A percentile compares a stretch with the other conserved stretches of the same genome.
Evolutionary conservation across 2,113 vertebrate genomes (phyloP).

Genomic region (Perca schrenkii): DNA sequence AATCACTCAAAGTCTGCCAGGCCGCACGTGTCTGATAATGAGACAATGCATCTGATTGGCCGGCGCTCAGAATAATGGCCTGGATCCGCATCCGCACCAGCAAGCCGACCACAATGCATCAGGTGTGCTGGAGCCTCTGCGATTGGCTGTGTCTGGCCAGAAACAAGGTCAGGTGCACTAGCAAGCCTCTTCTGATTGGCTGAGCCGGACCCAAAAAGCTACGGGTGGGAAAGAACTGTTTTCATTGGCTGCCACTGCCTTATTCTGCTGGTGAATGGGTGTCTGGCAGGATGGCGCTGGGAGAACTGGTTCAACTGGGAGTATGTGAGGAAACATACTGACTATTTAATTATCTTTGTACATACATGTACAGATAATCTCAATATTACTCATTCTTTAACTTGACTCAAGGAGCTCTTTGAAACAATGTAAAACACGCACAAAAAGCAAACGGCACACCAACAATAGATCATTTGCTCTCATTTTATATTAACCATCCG

Average conservation of each 20-base stretch:
- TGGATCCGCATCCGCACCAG: slow-evolving; percentile 51
- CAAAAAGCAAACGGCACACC: not conserved
- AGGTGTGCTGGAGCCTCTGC: slow-evolving; percentile 69
- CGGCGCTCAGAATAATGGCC: slow-evolving; percentile 52
- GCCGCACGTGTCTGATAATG: slow-evolving; percentile 64
- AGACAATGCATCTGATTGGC: slow-evolving; percentile 67
- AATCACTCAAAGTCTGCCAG: slow-evolving; percentile 61
- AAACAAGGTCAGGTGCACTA: slow-evolving; percentile 77
- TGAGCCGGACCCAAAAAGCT: slow-evolving; percentile 68
- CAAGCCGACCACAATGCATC: slow-evolving; percentile 66
- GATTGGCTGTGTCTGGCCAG: slow-evolving; percentile 72
- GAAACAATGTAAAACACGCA: not conserved
- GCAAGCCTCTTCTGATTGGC: slow-evolving; percentile 66
- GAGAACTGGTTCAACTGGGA: slow-evolving; percentile 62
- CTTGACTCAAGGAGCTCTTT: not conserved
- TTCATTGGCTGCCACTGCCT: slow-evolving; percentile 68
- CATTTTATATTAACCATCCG: slow-evolving; percentile 61
- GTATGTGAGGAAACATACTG: slow-evolving; percentile 40
- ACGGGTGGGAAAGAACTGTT: slow-evolving; percentile 52
- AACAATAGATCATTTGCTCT: slow-evolving; percentile 54
- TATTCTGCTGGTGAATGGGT: slow-evolving; percentile 65
- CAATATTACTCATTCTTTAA: slow-evolving; percentile 1
- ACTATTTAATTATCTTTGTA: slow-evolving; percentile 37
- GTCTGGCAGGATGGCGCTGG: slow-evolving; percentile 60
- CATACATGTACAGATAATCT: slow-evolving; percentile 4